These are phyloP conservation scores for Sitta carolinensis DNA, from an alignment of 2,797 vertebrate genomes.

Conservation along the genomic window DNA sequence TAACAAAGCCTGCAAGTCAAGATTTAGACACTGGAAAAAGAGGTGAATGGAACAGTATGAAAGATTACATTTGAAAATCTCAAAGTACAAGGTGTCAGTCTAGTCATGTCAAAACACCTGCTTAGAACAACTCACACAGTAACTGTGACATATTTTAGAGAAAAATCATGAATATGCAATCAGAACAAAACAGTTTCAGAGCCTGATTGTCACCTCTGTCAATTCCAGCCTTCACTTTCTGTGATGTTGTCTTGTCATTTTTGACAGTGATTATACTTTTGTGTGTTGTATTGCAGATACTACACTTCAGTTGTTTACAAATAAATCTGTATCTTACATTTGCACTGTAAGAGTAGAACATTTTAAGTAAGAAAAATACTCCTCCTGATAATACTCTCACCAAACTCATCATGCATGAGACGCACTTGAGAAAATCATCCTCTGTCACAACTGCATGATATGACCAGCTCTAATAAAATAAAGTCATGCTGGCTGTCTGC, in stretches of 20 bases:
- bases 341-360: constrained; percentile 28
- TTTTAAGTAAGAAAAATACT: constrained; percentile 68
- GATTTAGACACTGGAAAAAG: constrained; percentile 27
- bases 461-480: background rate
- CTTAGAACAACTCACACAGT: constrained; percentile 70
- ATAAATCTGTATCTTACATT: constrained; percentile 67
- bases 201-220: constrained; percentile 73
- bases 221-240: constrained; percentile 73
- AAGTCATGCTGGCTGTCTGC: background rate
- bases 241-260: constrained; percentile 66
- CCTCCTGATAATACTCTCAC: constrained; percentile 46
- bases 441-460: background rate
- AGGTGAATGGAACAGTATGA: constrained; percentile 40
- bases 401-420: constrained; percentile 36
- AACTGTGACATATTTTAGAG: constrained; percentile 66
- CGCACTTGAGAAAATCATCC: background rate
- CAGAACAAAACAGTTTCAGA: constrained; percentile 68
- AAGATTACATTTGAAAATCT: constrained; percentile 74
- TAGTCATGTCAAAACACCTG: constrained; percentile 69
- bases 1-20: background rate
- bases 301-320: constrained; percentile 79
- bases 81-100: constrained; percentile 67
- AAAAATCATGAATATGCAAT: constrained; percentile 81
- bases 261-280: constrained; percentile 82
- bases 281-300: constrained; percentile 68